Percentiles rank a stretch among this genome's conserved stretches.
Conservation (phyloP, 2,888 invertebrate genomes). For the Empis livida region DNA sequence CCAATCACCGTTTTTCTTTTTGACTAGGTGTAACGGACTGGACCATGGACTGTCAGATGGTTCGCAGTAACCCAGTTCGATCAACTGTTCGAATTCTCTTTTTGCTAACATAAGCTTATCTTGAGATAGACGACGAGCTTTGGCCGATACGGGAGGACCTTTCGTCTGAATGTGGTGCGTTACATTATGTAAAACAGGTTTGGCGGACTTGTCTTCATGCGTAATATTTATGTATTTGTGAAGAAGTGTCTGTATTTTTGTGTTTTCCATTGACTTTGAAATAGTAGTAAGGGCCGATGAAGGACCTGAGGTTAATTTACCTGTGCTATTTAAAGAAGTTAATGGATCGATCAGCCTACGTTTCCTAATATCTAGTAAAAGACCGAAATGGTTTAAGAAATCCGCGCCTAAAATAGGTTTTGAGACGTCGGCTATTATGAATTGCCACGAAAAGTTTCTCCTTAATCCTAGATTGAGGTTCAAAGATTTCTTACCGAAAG, state of each 20-base stretch:
- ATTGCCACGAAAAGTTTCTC: background rate
- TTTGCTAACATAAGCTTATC: background rate
- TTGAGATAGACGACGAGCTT: background rate
- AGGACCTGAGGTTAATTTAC: background rate
- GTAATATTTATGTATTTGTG: background rate
- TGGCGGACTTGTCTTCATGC: background rate
- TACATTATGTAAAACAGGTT: background rate
- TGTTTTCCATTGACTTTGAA: background rate
- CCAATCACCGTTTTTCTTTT: background rate
- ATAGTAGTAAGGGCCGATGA: background rate
- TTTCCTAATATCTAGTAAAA: background rate
- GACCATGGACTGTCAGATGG: background rate
- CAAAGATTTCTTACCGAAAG: background rate
- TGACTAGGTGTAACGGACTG: background rate
- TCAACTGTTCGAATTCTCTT: background rate
- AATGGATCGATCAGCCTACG: background rate
- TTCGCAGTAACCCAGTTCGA: background rate
- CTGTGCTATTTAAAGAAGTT: background rate
- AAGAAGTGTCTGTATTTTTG: background rate
- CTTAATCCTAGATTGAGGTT: background rate
- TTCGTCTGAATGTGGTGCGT: background rate
- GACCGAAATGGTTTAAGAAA: background rate
- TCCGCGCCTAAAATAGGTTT: background rate
- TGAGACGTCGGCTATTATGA: background rate
- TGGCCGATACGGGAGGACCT: background rate